phyloP scores from a whole-genome alignment of 1,140 invertebrate species.

The Macrobrachium rosenbergii region DNA sequence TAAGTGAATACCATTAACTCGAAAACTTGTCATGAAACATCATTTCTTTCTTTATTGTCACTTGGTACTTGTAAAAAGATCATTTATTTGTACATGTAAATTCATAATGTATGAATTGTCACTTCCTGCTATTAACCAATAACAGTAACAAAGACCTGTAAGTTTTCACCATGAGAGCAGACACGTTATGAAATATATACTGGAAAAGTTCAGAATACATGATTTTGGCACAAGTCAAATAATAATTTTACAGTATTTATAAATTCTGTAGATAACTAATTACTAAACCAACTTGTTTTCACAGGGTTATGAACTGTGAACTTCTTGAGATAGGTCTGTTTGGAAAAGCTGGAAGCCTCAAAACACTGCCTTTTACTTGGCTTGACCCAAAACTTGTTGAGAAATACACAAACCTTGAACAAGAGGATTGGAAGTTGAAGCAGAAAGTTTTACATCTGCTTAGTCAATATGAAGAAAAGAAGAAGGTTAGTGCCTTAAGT shows the following conservation, averaged over 20 bases:
- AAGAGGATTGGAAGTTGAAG: constrained; percentile 38
- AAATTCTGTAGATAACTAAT: neutral
- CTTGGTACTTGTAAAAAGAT: no score
- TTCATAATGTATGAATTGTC: no score
- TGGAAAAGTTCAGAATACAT: neutral
- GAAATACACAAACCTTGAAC: constrained; percentile 7
- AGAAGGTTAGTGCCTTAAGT: constrained; percentile 28
- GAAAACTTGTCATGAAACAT: no score
- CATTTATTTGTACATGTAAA: no score
- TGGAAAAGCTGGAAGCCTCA: constrained; percentile 40
- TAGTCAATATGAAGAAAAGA: constrained; percentile 44
- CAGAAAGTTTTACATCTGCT: constrained; percentile 32
- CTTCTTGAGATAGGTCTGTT: constrained; percentile 37
- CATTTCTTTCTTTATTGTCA: no score
- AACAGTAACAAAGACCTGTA: no score
- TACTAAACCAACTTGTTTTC: neutral
- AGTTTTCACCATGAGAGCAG: no score
- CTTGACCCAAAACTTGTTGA: constrained; percentile 20
- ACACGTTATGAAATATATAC: no score
- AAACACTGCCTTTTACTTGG: constrained; percentile 36
- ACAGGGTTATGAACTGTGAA: constrained; percentile 36
- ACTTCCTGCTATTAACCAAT: no score
- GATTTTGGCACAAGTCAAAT: neutral
- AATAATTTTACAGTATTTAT: neutral
- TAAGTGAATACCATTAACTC: no score